These are phyloP conservation scores for Epizoanthus scotinus DNA, from an alignment of 92 coral and sea anemone genomes.

Conservation along the genomic window DNA sequence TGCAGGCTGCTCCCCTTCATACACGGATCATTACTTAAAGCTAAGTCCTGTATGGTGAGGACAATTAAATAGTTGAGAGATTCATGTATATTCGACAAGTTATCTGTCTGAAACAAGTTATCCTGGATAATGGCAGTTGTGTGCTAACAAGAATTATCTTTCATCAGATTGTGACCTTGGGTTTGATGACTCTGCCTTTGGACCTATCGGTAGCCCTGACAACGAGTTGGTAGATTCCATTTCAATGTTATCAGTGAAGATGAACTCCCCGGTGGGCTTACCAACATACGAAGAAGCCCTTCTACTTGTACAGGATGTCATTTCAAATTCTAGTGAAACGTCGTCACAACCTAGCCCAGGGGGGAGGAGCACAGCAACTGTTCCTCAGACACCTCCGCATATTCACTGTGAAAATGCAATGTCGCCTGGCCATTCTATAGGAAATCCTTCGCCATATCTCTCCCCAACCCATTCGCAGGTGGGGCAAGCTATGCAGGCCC, in stretches of 20 bases:
- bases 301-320: conserved; percentile 66
- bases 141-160: neutral
- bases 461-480: conserved; percentile 59
- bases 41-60: too few relatives aligned
- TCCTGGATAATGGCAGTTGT: neutral
- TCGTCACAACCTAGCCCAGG: conserved; percentile 70
- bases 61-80: too few relatives aligned
- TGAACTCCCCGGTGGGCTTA: conserved; percentile 42
- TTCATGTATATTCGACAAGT: too few relatives aligned
- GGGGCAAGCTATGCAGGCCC: conserved; percentile 54
- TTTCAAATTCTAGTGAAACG: conserved; percentile 59
- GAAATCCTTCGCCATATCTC: conserved; percentile 58
- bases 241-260: conserved; percentile 45
- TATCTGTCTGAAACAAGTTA: too few relatives aligned
- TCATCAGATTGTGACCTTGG: conserved; percentile 62
- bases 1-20: too few relatives aligned
- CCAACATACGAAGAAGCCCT: conserved; percentile 88
- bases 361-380: conserved; percentile 66
- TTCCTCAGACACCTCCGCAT: conserved; percentile 45
- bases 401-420: conserved; percentile 10
- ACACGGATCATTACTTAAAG: too few relatives aligned
- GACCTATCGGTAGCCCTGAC: conserved; percentile 50
- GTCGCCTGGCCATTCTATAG: conserved; percentile 10
- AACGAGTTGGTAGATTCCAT: conserved; percentile 58
- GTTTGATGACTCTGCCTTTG: conserved; percentile 58